Evolutionary conservation across 2,113 vertebrate species (phyloP).

Genomic region (Chaenogobius annularis): DNA sequence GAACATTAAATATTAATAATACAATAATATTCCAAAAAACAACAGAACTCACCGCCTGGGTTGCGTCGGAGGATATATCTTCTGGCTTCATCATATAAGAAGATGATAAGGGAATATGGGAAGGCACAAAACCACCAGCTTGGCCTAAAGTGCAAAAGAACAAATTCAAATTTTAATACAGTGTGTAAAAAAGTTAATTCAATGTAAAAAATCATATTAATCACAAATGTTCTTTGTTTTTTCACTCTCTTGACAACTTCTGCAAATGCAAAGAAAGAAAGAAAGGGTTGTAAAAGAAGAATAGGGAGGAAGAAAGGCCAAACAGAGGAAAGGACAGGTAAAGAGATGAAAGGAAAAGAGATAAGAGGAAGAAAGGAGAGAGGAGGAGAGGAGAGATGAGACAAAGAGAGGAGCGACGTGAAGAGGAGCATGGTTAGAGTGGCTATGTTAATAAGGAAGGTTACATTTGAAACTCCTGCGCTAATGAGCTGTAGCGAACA

Average conservation of each 20-base stretch:
- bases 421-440: not conserved
- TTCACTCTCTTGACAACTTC: no score
- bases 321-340: not conserved
- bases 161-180: no score
- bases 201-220: no score
- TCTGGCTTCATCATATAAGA: constrained; percentile 80
- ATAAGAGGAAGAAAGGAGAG: not conserved
- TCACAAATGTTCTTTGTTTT: no score
- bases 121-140: constrained; percentile 83
- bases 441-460: constrained; percentile 4
- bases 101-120: constrained; percentile 80
- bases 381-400: not conserved
- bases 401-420: not conserved
- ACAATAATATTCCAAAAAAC: not conserved
- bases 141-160: constrained; percentile 54
- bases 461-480: constrained; percentile 13
- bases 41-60: constrained; percentile 76
- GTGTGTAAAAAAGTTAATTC: no score
- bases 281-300: not conserved
- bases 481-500: constrained; percentile 34
- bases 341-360: not conserved
- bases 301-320: not conserved
- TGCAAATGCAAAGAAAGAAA: not conserved
- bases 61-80: constrained; percentile 79
- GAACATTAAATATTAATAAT: no score